Evolutionary conservation across 2,888 invertebrate genomes (phyloP).

Genomic region (Drosophila paramelanica): DNA sequence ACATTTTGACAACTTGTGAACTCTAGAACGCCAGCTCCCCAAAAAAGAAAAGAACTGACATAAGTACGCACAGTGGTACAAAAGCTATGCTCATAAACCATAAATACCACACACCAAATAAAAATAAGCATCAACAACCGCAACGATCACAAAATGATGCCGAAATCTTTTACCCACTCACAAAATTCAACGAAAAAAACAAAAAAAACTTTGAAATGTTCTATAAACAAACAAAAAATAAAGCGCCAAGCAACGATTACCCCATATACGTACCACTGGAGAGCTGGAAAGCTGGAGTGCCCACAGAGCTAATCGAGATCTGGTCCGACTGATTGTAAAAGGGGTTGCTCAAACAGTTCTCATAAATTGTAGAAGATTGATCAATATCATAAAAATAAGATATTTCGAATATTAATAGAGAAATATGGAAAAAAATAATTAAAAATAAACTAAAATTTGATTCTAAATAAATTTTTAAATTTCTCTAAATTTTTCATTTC

Average conservation of each 20-base stretch:
- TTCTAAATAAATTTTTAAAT: no score
- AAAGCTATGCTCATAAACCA: conserved; percentile 57
- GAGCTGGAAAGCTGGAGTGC: conserved; percentile 31
- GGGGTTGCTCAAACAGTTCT: conserved; percentile 25
- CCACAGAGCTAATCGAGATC: conserved; percentile 37
- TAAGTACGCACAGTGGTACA: conserved; percentile 45
- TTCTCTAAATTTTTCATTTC: no score
- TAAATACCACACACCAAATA: conserved; percentile 62
- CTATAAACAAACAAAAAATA: conserved; percentile 66
- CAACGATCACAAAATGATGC: conserved; percentile 45
- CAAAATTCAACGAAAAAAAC: conserved; percentile 63
- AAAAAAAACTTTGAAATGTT: conserved; percentile 69
- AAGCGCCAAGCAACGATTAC: conserved; percentile 58
- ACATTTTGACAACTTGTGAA: conserved; percentile 83
- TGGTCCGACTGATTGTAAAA: conserved; percentile 6
- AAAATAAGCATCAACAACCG: conserved; percentile 33
- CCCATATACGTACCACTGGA: conserved; percentile 48
- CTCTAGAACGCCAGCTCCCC: conserved; percentile 63
- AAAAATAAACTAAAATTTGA: no score
- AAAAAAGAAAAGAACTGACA: neutral
- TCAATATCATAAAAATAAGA: no score
- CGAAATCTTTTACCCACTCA: conserved; percentile 57
- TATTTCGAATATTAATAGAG: neutral
- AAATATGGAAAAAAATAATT: neutral
- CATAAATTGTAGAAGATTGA: no score